phyloP scores from a whole-genome alignment of 1,140 invertebrate genomes.

The Drosophila asahinai region DNA sequence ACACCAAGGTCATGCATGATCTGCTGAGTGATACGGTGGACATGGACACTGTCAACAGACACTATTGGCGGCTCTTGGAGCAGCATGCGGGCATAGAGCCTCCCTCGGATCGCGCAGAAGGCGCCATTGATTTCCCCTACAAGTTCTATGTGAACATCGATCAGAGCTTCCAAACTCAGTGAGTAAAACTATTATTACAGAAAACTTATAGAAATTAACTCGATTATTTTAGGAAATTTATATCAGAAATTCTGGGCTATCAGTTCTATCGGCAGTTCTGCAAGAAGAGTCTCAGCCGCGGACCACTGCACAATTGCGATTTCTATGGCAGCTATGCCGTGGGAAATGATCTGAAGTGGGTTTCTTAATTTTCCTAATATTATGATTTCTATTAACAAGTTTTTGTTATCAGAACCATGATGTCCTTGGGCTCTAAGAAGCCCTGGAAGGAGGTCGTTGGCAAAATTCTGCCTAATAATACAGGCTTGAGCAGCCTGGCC shows the following conservation, averaged over 20 bases:
- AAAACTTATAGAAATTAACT: neutral
- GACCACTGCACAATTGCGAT: conserved; percentile 87
- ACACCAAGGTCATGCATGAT: conserved; percentile 81
- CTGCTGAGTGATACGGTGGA: conserved; percentile 70
- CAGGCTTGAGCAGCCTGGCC: conserved; percentile 84
- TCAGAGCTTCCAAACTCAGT: conserved; percentile 76
- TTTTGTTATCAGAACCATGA: conserved; percentile 83
- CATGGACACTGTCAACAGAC: conserved; percentile 86
- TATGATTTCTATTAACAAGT: neutral
- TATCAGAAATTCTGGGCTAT: conserved; percentile 79
- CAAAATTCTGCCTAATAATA: conserved; percentile 86
- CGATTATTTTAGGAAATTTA: conserved; percentile 64
- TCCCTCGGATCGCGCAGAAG: conserved; percentile 86
- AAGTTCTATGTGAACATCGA: conserved; percentile 81
- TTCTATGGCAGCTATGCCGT: conserved; percentile 86
- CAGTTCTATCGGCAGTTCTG: conserved; percentile 88
- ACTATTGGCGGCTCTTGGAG: conserved; percentile 87
- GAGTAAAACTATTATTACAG: neutral
- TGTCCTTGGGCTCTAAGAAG: conserved; percentile 86
- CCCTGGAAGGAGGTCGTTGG: conserved; percentile 87
- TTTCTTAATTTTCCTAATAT: neutral
- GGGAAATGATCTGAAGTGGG: conserved; percentile 83
- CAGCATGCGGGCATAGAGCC: conserved; percentile 88
- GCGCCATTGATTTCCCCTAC: conserved; percentile 88
- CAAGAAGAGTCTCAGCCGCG: conserved; percentile 86